phyloP scores from a whole-genome alignment of 35 echinoderm and acorn worm species.

The Ophiothrix spiculata region DNA sequence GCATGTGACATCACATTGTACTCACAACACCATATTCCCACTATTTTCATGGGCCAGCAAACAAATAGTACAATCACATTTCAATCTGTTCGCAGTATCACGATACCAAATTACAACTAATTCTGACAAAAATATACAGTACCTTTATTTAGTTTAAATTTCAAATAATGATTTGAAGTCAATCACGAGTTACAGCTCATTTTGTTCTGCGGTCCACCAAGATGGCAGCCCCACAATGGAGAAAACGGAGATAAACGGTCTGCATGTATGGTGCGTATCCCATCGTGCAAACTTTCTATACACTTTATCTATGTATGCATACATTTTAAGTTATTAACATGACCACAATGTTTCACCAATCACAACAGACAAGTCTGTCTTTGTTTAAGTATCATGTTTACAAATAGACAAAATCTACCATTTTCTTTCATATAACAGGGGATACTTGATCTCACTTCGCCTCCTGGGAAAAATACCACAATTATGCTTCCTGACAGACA shows the following conservation, averaged over 20 bases:
- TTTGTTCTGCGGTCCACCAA: not conserved
- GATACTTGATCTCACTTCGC: conserved; percentile 53
- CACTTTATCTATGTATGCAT: not conserved
- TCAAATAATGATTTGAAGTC: too few relatives aligned
- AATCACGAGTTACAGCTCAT: not conserved
- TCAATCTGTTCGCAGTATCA: too few relatives aligned
- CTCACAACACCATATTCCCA: too few relatives aligned
- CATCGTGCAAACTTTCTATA: not conserved
- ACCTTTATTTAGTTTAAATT: too few relatives aligned
- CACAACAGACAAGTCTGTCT: not conserved
- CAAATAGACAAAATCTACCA: not conserved
- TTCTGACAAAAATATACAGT: not conserved
- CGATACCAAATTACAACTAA: too few relatives aligned
- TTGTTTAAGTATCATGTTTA: not conserved
- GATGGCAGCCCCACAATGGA: not conserved
- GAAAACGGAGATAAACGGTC: not conserved
- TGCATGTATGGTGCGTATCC: too few relatives aligned
- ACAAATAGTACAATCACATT: too few relatives aligned
- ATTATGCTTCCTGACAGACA: conserved; percentile 70
- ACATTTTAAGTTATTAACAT: not conserved
- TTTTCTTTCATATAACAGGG: conserved; percentile 38
- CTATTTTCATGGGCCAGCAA: too few relatives aligned
- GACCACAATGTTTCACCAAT: not conserved
- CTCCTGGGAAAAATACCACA: conserved; percentile 63
- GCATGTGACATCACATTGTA: too few relatives aligned